These are phyloP conservation scores for Meghimatium bilineatum DNA, from an alignment of 2,888 invertebrate genomes.

Conservation along the genomic window DNA sequence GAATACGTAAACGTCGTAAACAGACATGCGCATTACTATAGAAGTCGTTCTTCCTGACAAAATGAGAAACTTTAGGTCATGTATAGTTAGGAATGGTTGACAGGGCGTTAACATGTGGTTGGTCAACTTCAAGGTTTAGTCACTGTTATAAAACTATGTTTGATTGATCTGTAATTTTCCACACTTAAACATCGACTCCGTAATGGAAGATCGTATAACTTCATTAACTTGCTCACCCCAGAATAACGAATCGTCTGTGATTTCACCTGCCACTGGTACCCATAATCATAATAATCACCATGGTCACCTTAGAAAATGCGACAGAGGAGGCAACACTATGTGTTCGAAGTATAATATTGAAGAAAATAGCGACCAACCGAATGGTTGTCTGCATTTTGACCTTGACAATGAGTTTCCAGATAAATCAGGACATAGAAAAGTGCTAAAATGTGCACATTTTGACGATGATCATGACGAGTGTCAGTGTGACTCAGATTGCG, in stretches of 20 bases:
- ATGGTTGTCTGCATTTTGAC: conserved; percentile 16
- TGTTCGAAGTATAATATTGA: background rate
- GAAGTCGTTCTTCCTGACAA: background rate
- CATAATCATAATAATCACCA: background rate
- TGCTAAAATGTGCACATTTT: background rate
- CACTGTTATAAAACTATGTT: background rate
- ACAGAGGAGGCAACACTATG: background rate
- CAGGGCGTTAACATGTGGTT: background rate
- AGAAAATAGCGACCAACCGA: conserved; percentile 11
- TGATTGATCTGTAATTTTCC: background rate
- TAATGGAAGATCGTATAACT: background rate
- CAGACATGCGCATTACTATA: background rate
- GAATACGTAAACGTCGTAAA: background rate
- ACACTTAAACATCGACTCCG: background rate
- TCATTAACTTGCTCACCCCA: background rate
- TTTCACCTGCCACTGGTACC: background rate
- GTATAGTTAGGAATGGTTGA: background rate
- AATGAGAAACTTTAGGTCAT: background rate
- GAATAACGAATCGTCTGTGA: conserved; percentile 5
- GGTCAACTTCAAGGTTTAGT: background rate
- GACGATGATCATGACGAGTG: background rate
- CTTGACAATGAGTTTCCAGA: background rate
- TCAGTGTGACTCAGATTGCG: background rate
- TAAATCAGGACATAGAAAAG: background rate
- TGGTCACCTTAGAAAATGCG: background rate